phyloP scores from a whole-genome alignment of 2,113 vertebrate genomes.

The Gracilinanus agilis region DNA sequence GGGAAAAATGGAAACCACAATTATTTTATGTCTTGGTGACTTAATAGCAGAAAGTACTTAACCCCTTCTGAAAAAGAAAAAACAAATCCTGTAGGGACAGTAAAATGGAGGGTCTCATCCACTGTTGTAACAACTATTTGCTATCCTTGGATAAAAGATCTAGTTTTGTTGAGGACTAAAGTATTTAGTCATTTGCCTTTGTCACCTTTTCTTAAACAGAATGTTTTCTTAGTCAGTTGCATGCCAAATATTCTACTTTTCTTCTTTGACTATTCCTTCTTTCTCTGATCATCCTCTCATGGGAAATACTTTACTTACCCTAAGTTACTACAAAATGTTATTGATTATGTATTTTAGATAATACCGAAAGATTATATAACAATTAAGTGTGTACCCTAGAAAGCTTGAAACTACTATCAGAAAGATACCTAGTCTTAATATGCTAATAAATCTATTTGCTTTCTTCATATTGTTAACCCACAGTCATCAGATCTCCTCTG shows the following conservation, averaged over 20 bases:
- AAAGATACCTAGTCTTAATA: background rate
- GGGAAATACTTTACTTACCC: background rate
- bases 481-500: too few relatives aligned
- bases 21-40: background rate
- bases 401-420: background rate
- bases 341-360: background rate
- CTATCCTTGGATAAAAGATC: background rate
- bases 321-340: background rate
- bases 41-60: background rate
- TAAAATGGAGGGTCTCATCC: background rate
- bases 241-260: background rate
- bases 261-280: background rate
- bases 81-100: background rate
- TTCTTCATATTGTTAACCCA: background rate
- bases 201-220: background rate
- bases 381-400: background rate
- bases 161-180: background rate
- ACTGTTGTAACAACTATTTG: background rate
- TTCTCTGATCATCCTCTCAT: background rate
- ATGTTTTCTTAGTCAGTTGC: background rate
- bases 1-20: background rate
- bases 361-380: background rate
- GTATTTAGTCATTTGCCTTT: background rate
- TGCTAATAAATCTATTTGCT: background rate
- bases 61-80: background rate